Evolutionary conservation across 2,113 vertebrate genomes (phyloP), one percentile per base, ranked within the genome.

Genomic region (Pomatostomus ruficeps): DNA sequence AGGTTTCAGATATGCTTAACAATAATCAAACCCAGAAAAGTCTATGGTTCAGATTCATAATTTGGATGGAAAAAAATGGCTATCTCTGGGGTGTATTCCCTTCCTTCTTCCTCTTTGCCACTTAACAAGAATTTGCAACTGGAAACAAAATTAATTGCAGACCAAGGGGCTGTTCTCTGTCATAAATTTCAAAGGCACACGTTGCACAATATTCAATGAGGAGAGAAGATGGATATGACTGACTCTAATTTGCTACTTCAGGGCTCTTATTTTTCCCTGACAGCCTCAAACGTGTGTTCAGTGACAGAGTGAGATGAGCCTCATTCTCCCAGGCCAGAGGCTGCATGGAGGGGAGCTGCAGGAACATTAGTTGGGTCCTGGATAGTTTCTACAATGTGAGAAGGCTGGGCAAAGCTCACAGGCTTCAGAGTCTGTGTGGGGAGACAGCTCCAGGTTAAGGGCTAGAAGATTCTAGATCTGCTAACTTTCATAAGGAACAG

Each of bases 391-490:
- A 17, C n/a, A 67, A 11, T 0, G 5, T 43, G 9, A 54, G 29
- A 65, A 42, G 25, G 35, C 38, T 38, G 31, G 63, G 38, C 5
- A 24, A 51, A 51, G 21, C 79, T 89, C 38, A 31, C 29, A 43
- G 51, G 55, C 9, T 5, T 45, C 43, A 40, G 43, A 16, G 33
- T 54, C 38, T 62, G 0, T 21, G 28, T 1, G 2, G 15, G 36
- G n/a, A 85, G 25, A 62, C 11, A n/a, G 79, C 4, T 22, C 31
- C 26, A 49, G 66, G 26, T 74, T 74, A 74, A 59, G 29, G 45
- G 12, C 21, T 59, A 9, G 57, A 78, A 82, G 40, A 10, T 43
- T 54, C 35, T 55, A 68, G 12, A 42, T 55, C 31, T 86, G 38
- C 66, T 57, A 42, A 38, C 66, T 89, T 87, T 45, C 14, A 7